These are phyloP conservation scores for Pammene aurita DNA, from an alignment of 2,888 invertebrate species.

Conservation along the genomic window DNA sequence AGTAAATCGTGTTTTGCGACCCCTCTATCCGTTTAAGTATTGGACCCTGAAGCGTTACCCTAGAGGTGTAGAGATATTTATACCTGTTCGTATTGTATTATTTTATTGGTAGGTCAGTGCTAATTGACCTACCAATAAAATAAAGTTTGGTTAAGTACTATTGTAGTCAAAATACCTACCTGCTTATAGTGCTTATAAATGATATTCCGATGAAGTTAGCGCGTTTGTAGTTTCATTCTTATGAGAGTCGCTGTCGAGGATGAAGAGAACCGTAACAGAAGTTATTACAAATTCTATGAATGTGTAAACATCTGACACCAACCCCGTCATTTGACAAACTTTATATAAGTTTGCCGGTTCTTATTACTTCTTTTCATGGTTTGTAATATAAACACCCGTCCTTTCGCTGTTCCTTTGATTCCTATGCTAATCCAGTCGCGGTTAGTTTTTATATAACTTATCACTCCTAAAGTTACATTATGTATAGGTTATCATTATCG, in stretches of 20 bases:
- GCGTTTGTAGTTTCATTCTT: background rate
- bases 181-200: no score
- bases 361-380: background rate
- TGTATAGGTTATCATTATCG: no score
- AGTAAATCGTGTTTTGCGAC: slow-evolving; percentile 29
- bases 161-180: no score
- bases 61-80: background rate
- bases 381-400: background rate
- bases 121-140: no score
- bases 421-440: no score
- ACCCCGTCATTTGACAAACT: slow-evolving; percentile 19
- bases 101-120: background rate
- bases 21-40: slow-evolving; percentile 21
- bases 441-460: no score
- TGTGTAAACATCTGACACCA: slow-evolving; percentile 27
- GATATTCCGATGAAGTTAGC: no score
- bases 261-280: slow-evolving; percentile 3
- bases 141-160: no score
- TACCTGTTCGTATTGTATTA: background rate
- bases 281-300: slow-evolving; percentile 37
- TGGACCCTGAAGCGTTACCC: slow-evolving; percentile 15
- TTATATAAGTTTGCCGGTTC: slow-evolving; percentile 6
- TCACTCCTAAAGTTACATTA: no score
- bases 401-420: no score
- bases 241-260: background rate